Percentiles rank a stretch among this genome's conserved stretches.
These are phyloP conservation scores for Intellagama lesueurii DNA, from an alignment of 2,797 vertebrate genomes.

Conservation along the genomic window DNA sequence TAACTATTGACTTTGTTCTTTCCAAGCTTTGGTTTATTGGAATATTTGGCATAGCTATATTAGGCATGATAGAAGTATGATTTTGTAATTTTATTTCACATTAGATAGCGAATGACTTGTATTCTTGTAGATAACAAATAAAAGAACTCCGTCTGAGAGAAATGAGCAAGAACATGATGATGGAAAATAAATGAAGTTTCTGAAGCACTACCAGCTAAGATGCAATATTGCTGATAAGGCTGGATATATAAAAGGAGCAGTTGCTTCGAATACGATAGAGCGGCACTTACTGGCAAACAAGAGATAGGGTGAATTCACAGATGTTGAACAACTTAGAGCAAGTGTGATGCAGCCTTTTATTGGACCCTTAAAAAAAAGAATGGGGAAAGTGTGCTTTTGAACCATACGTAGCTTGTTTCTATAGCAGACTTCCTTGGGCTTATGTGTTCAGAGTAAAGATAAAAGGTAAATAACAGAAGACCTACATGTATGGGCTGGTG, in stretches of 20 bases:
- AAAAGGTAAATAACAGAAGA: slow-evolving; percentile 1
- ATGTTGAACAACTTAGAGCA: not conserved
- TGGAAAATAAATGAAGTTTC: not conserved
- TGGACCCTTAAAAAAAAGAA: not conserved
- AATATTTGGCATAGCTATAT: not conserved
- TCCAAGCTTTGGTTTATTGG: not conserved
- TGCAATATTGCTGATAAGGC: not conserved
- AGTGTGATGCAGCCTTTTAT: not conserved
- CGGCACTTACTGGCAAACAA: not conserved
- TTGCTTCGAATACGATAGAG: not conserved
- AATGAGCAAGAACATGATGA: not conserved
- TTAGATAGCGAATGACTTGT: too few relatives aligned
- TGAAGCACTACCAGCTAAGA: not conserved
- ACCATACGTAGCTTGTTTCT: not conserved
- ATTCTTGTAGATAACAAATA: not conserved
- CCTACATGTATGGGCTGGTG: not conserved
- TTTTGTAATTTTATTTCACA: too few relatives aligned
- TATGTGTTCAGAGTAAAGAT: not conserved
- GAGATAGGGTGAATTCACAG: not conserved
- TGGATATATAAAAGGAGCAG: not conserved
- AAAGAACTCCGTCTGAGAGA: not conserved
- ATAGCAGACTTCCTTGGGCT: not conserved
- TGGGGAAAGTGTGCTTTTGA: not conserved
- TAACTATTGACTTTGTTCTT: not conserved
- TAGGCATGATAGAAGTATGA: too few relatives aligned